phyloP scores from a whole-genome alignment of 2,888 invertebrate genomes.

The Cryptophagus acutangulus region DNA sequence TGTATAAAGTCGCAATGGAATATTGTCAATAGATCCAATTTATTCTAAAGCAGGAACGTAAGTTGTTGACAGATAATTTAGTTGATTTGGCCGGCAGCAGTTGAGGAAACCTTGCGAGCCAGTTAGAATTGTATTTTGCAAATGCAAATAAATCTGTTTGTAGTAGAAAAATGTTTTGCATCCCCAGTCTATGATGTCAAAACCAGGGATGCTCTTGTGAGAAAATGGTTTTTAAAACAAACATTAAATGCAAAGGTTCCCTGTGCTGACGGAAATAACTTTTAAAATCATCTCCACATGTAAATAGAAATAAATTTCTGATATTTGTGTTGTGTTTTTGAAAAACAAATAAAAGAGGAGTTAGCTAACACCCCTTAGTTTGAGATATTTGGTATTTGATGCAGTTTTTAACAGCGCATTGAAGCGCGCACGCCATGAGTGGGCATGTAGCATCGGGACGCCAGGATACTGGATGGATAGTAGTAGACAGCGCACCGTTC shows the following conservation, averaged over 20 bases:
- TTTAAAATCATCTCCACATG: conserved; percentile 1
- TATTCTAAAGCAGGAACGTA: too few relatives aligned
- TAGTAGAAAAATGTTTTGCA: not conserved
- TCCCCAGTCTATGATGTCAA: not conserved
- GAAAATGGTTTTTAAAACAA: not conserved
- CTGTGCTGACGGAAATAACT: conserved; percentile 1
- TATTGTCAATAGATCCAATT: too few relatives aligned
- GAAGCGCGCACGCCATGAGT: conserved; percentile 14
- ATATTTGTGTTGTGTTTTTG: too few relatives aligned
- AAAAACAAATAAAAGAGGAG: too few relatives aligned
- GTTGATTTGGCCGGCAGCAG: too few relatives aligned
- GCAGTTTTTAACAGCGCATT: conserved; percentile 14
- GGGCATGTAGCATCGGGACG: conserved; percentile 13
- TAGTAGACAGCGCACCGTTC: not conserved
- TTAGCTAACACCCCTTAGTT: too few relatives aligned
- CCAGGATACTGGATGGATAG: not conserved
- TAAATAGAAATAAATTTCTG: too few relatives aligned
- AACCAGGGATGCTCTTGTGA: not conserved
- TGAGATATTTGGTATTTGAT: conserved; percentile 16
- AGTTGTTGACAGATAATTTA: too few relatives aligned
- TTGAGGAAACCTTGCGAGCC: too few relatives aligned
- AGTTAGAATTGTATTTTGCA: conserved; percentile 1
- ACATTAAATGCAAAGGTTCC: conserved; percentile 4
- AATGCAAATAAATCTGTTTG: conserved; percentile 3
- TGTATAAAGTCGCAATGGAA: too few relatives aligned